A percentile compares a stretch with the other conserved stretches of the same genome.
Evolutionary conservation across 2,113 vertebrate species (phyloP).

Genomic region (Thunnus maccoyii): DNA sequence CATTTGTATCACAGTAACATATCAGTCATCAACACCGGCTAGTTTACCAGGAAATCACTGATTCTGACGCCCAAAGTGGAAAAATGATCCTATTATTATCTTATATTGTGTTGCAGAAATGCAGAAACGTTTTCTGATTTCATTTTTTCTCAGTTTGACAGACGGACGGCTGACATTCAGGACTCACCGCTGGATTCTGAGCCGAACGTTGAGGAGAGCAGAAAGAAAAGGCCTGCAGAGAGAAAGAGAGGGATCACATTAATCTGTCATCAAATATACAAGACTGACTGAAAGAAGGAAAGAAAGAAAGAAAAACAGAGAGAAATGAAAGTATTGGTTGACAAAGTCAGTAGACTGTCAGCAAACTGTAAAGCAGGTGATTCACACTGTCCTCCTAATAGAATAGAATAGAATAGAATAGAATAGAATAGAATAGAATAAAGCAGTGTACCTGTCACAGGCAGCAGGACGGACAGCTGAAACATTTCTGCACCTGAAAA

Average conservation of each 20-base stretch:
- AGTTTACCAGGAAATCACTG: no score
- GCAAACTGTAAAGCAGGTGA: no score
- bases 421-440: background rate
- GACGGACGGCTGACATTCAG: background rate
- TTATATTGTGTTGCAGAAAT: no score
- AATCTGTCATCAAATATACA: background rate
- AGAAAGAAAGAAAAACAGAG: background rate
- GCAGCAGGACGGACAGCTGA: conserved; percentile 44
- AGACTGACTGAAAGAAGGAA: background rate
- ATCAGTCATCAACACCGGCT: no score
- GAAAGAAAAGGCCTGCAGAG: conserved; percentile 41
- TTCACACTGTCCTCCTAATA: no score
- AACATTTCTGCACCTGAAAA: conserved; percentile 66
- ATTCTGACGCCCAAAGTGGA: no score
- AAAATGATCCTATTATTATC: no score
- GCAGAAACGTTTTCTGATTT: no score
- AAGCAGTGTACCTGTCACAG: conserved; percentile 50
- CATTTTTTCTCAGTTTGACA: background rate
- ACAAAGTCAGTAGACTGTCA: no score
- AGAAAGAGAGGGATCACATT: background rate
- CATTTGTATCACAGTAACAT: no score
- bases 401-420: background rate
- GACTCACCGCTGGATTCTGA: conserved; percentile 52
- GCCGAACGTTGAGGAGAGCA: background rate
- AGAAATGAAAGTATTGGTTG: background rate